A percentile compares a stretch with the other conserved stretches of the same genome.
These are phyloP conservation scores for Eupithecia inturbata DNA, from an alignment of 2,888 invertebrate species.

Conservation along the genomic window DNA sequence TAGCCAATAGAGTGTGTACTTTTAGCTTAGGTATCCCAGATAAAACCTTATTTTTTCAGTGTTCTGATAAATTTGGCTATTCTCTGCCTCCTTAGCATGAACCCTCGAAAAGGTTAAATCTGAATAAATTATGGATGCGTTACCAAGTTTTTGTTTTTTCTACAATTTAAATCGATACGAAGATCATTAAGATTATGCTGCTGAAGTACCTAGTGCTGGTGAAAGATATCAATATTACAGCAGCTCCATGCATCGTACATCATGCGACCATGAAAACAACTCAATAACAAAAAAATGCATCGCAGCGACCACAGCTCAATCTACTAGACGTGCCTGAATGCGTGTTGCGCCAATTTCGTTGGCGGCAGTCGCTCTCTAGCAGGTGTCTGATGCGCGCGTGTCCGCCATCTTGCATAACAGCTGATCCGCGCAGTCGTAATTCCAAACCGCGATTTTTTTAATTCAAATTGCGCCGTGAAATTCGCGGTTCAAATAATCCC, in stretches of 20 bases:
- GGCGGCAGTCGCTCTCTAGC: slow-evolving; percentile 79
- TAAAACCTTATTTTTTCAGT: no score
- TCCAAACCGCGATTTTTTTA: slow-evolving; percentile 43
- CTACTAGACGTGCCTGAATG: slow-evolving; percentile 67
- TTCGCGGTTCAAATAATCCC: slow-evolving; percentile 21
- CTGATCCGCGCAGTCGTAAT: slow-evolving; percentile 68
- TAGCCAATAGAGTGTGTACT: no score
- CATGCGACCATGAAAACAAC: slow-evolving; percentile 43
- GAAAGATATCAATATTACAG: neutral
- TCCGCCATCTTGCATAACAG: slow-evolving; percentile 68
- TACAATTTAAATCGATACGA: neutral
- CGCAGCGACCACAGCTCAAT: slow-evolving; percentile 60
- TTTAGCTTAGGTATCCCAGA: no score
- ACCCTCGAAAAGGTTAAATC: no score
- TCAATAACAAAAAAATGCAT: slow-evolving; percentile 50
- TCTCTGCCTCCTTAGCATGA: no score
- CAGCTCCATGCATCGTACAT: neutral
- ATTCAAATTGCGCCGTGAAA: slow-evolving; percentile 38
- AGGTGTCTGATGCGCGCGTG: slow-evolving; percentile 80
- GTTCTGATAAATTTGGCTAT: no score
- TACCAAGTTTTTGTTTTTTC: no score
- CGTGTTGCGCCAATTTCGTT: slow-evolving; percentile 76
- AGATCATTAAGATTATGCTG: neutral
- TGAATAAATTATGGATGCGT: no score
- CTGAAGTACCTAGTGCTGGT: neutral